Conservation (phyloP, 2,888 invertebrate genomes). For the Diarsia rubi region DNA sequence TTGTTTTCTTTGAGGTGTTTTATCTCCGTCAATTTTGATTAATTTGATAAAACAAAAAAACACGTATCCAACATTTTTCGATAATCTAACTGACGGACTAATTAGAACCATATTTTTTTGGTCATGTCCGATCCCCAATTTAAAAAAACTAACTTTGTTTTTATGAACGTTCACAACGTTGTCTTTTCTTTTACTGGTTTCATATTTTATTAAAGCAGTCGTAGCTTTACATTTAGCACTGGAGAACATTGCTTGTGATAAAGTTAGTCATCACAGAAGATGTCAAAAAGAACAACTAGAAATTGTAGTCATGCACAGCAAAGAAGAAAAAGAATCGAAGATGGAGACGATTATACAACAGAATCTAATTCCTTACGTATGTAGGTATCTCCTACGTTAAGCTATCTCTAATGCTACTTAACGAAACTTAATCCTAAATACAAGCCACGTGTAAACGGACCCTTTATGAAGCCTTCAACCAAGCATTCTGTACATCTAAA, state of each 20-base stretch:
- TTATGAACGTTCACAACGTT: not conserved
- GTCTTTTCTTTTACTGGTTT: too few species aligned
- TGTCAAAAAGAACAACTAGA: not conserved
- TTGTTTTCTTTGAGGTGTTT: too few species aligned
- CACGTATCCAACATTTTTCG: too few species aligned
- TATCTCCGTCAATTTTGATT: too few species aligned
- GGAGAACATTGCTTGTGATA: not conserved
- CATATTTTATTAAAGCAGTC: not conserved
- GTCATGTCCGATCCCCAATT: too few species aligned
- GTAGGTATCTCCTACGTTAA: constrained; percentile 60
- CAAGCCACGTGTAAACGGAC: not conserved
- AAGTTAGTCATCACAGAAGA: not conserved
- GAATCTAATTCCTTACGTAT: constrained; percentile 60
- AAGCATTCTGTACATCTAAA: too few species aligned
- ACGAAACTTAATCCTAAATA: constrained; percentile 61
- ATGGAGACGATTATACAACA: constrained; percentile 16
- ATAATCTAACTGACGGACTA: too few species aligned
- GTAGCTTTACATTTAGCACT: not conserved
- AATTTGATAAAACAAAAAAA: too few species aligned
- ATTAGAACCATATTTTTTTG: too few species aligned
- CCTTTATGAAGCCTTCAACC: too few species aligned
- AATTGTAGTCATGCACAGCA: not conserved
- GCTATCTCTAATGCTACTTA: constrained; percentile 58
- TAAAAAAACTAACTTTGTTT: not conserved
- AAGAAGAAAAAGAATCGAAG: not conserved